These are phyloP conservation scores for Corythornis madagascariensis DNA, from an alignment of 2,113 vertebrate species.

Conservation along the genomic window DNA sequence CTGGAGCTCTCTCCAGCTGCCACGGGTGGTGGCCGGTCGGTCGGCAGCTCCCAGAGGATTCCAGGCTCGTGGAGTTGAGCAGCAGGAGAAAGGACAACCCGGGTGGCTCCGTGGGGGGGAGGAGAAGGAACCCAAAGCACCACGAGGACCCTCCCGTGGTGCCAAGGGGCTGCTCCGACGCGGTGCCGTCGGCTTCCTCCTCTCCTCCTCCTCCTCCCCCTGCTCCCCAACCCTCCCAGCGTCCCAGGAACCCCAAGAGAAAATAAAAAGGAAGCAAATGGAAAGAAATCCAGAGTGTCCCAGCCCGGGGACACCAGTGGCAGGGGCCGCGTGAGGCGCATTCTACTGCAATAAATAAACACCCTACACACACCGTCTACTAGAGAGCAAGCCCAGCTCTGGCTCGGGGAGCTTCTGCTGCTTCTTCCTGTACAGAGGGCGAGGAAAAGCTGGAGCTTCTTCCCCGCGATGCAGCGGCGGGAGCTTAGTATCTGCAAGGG, in stretches of 20 bases:
- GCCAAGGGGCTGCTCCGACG: neutral
- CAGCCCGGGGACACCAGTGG: constrained; percentile 70
- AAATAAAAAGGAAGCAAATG: neutral
- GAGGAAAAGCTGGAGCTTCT: constrained; percentile 70
- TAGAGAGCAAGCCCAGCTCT: constrained; percentile 75
- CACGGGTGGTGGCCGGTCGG: too few species aligned
- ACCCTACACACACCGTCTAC: constrained; percentile 78
- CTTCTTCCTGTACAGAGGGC: constrained; percentile 75
- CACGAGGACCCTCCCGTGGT: too few species aligned
- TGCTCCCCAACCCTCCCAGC: neutral
- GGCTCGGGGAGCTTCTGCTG: constrained; percentile 72
- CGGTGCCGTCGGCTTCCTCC: constrained; percentile 11
- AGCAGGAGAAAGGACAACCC: too few species aligned
- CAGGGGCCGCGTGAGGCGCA: constrained; percentile 75
- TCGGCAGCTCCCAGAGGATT: too few species aligned
- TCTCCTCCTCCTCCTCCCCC: neutral
- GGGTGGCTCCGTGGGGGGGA: too few species aligned
- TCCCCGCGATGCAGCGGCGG: constrained; percentile 57
- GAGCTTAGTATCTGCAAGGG: constrained; percentile 84
- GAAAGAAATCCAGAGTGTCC: constrained; percentile 15
- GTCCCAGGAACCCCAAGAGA: constrained; percentile 1
- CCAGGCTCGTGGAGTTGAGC: too few species aligned
- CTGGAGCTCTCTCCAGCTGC: too few species aligned
- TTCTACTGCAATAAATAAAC: constrained; percentile 93
- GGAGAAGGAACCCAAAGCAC: neutral